These are phyloP conservation scores for Oedothorax gibbosus DNA, from an alignment of 1,140 invertebrate species.

Conservation along the genomic window DNA sequence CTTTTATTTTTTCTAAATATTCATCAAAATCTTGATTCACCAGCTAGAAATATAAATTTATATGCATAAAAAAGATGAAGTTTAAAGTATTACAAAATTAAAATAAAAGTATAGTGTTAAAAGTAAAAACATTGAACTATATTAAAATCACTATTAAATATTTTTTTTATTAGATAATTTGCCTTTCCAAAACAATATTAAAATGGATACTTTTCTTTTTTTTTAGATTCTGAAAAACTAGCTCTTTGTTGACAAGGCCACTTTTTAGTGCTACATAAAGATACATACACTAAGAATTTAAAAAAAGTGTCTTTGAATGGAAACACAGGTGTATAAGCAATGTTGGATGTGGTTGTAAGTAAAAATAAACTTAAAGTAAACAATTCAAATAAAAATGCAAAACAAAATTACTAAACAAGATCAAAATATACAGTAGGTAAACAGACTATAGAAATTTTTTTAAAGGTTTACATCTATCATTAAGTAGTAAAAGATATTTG, in stretches of 20 bases:
- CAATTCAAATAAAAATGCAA: no score
- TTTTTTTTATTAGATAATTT: neutral
- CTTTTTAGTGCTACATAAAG: no score
- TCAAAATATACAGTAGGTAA: neutral
- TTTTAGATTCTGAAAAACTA: no score
- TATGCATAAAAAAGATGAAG: no score
- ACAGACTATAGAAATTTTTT: neutral
- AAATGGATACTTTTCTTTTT: neutral
- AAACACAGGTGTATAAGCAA: no score
- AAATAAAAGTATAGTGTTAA: neutral
- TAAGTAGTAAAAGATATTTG: neutral
- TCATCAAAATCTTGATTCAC: conserved; percentile 74
- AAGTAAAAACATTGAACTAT: neutral
- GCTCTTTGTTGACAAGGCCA: no score
- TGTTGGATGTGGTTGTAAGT: no score
- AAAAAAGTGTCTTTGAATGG: no score
- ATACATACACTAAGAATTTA: no score
- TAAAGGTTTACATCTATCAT: neutral
- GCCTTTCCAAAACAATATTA: neutral
- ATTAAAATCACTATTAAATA: neutral
- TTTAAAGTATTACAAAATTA: neutral
- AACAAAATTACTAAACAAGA: neutral
- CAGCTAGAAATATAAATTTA: conserved; percentile 68
- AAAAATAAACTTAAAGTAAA: no score
- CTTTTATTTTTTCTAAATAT: conserved; percentile 77